These are phyloP conservation scores for Sinocyclocheilus grahami DNA, from an alignment of 2,113 vertebrate species.

Conservation along the genomic window DNA sequence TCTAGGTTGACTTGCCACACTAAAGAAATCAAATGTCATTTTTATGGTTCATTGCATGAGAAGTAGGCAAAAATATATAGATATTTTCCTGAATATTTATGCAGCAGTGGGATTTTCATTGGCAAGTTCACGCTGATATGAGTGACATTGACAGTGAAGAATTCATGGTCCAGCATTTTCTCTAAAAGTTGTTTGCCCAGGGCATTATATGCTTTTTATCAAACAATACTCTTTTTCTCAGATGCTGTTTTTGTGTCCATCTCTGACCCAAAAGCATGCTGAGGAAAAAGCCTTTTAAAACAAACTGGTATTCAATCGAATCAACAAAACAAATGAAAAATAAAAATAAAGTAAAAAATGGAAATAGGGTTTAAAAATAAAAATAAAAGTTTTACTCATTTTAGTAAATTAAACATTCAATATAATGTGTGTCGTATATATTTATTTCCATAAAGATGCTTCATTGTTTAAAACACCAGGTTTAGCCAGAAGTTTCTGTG, in stretches of 20 bases:
- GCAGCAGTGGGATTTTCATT: neutral
- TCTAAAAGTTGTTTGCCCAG: constrained; percentile 5
- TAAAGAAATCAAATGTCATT: neutral
- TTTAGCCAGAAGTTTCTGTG: neutral
- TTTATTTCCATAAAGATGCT: neutral
- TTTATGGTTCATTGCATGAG: constrained; percentile 6
- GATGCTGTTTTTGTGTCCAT: constrained; percentile 1
- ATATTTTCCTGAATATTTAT: neutral
- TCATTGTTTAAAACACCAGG: too few species aligned
- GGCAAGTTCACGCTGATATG: neutral
- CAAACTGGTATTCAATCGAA: neutral
- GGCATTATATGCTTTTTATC: constrained; percentile 22
- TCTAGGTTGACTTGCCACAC: neutral
- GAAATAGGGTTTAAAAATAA: neutral
- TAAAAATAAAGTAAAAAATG: neutral
- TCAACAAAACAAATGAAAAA: neutral
- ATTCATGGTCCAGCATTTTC: neutral
- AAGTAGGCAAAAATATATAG: neutral
- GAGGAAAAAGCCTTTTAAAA: neutral
- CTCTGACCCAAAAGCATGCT: constrained; percentile 13
- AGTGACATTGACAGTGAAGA: neutral
- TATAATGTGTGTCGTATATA: neutral
- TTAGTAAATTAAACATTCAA: neutral
- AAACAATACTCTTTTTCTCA: constrained; percentile 1
- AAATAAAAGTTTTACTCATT: neutral